Evolutionary conservation across 1,140 invertebrate genomes (phyloP).

Genomic region (Drosophila carrolli): DNA sequence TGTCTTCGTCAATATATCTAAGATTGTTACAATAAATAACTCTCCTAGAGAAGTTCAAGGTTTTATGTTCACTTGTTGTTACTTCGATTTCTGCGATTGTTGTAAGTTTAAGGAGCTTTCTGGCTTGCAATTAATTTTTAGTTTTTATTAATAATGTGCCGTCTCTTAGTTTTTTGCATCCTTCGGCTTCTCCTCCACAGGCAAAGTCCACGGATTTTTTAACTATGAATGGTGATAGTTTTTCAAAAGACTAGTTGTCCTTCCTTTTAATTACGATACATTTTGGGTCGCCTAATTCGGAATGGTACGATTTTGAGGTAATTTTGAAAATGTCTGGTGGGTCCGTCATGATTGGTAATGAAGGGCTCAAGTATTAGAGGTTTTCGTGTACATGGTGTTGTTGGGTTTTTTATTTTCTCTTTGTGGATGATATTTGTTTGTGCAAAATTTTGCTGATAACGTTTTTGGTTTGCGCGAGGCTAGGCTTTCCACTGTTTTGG

Average conservation of each 20-base stretch:
- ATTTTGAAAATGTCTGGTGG: constrained; percentile 3
- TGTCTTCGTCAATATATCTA: background rate
- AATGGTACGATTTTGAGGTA: background rate
- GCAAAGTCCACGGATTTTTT: constrained; percentile 7
- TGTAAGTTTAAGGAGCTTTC: constrained; percentile 4
- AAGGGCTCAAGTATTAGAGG: constrained; percentile 2
- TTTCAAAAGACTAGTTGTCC: background rate
- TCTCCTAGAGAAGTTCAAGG: background rate
- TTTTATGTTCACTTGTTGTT: constrained; percentile 11
- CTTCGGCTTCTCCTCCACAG: constrained; percentile 1
- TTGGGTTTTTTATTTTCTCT: constrained; percentile 7
- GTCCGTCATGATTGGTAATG: constrained; percentile 1
- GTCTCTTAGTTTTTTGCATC: constrained; percentile 2
- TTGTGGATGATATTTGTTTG: constrained; percentile 7
- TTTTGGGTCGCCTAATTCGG: background rate
- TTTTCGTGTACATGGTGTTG: constrained; percentile 4
- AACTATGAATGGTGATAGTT: background rate
- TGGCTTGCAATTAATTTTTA: constrained; percentile 8
- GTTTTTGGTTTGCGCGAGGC: background rate
- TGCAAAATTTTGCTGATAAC: constrained; percentile 2
- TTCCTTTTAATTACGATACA: constrained; percentile 5
- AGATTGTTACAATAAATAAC: constrained; percentile 7
- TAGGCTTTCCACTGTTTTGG: background rate
- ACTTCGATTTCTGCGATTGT: constrained; percentile 7
- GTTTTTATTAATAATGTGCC: constrained; percentile 10